Percentiles rank a stretch among this genome's conserved stretches.
Conservation (phyloP, 1,140 invertebrate species). For the Trachymyrmex cornetzi region DNA sequence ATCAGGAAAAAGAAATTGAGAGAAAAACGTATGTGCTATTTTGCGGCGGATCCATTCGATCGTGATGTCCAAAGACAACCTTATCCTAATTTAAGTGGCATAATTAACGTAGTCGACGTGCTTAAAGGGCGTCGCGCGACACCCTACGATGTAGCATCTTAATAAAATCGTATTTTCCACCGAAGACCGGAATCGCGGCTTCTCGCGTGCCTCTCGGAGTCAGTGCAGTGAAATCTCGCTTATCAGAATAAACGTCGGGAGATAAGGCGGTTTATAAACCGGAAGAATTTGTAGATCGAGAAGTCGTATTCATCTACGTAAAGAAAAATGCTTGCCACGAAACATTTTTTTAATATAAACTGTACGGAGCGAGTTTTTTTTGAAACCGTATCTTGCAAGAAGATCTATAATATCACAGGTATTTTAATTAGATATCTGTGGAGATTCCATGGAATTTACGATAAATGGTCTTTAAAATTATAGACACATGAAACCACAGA, state of each 20-base stretch:
- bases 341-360: background rate
- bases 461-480: background rate
- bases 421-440: constrained; percentile 8
- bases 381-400: background rate
- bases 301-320: constrained; percentile 9
- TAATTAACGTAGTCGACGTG: constrained; percentile 54
- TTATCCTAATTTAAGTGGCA: constrained; percentile 45
- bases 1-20: constrained; percentile 2
- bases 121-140: constrained; percentile 50
- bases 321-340: background rate
- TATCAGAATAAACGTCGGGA: constrained; percentile 27
- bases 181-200: constrained; percentile 33
- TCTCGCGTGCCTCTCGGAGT: constrained; percentile 14
- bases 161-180: constrained; percentile 65
- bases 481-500: background rate
- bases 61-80: constrained; percentile 7
- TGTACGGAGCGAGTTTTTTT: background rate
- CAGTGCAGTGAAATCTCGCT: constrained; percentile 19
- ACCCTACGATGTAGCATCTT: constrained; percentile 41
- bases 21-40: constrained; percentile 4
- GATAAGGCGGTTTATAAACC: constrained; percentile 37
- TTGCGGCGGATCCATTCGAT: constrained; percentile 17
- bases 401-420: background rate
- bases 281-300: constrained; percentile 33
- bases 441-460: background rate